Percentiles rank a stretch among this genome's conserved stretches.
These are phyloP conservation scores for Mugil cephalus DNA, from an alignment of 2,113 vertebrate genomes.

Conservation along the genomic window DNA sequence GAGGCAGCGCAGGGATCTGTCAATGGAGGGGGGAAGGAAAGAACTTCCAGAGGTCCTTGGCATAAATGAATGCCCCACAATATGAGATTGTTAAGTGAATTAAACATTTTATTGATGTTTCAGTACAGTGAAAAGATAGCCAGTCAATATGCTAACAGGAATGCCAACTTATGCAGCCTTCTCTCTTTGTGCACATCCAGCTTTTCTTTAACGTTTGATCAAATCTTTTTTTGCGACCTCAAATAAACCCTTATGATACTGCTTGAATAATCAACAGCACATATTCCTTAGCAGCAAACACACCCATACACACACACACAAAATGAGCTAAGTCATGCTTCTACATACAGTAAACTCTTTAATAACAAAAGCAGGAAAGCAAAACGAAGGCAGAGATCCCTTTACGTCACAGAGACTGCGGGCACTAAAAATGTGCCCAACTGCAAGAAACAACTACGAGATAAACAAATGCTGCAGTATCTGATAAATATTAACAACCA, in stretches of 20 bases:
- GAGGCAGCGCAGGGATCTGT: not conserved
- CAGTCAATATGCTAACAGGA: not conserved
- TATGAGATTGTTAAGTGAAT: conserved; percentile 1
- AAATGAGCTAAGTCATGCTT: conserved; percentile 25
- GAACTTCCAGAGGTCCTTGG: not conserved
- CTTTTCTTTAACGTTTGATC: conserved; percentile 27
- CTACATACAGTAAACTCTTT: not conserved
- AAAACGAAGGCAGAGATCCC: not conserved
- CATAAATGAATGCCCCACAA: conserved; percentile 21
- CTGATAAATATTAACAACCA: not conserved
- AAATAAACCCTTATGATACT: conserved; percentile 16
- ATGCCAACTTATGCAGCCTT: conserved; percentile 6
- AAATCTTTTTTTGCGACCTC: conserved; percentile 14
- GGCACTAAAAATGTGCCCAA: too few relatives aligned
- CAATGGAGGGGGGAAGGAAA: not conserved
- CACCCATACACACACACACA: not conserved
- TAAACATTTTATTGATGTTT: not conserved
- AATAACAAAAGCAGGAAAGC: not conserved
- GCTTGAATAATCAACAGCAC: conserved; percentile 44
- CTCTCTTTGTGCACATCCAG: not conserved
- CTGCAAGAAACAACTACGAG: not conserved
- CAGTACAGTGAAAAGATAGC: not conserved
- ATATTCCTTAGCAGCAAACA: not conserved
- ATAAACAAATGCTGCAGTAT: not conserved
- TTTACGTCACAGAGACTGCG: not conserved